Conservation (phyloP, 2,888 invertebrate genomes). For the Serrognathus titanus region DNA sequence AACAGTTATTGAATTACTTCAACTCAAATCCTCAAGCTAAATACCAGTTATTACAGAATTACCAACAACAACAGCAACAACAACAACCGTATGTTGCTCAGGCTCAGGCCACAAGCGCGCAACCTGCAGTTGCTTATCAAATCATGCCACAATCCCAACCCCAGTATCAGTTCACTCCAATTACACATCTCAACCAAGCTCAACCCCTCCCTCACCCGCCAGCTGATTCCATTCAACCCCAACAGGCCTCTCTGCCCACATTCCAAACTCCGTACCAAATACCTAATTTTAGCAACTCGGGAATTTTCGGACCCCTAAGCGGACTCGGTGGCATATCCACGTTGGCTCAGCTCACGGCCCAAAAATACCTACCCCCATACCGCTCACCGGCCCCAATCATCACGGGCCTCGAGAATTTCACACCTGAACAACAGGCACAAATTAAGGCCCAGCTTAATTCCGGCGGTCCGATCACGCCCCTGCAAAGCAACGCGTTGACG, state of each 20-base stretch:
- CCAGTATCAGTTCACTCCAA: conserved; percentile 15
- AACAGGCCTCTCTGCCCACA: not conserved
- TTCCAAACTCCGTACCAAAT: conserved; percentile 11
- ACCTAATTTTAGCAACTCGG: not conserved
- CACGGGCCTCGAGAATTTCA: conserved; percentile 46
- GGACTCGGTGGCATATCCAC: conserved; percentile 31
- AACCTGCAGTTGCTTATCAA: conserved; percentile 15
- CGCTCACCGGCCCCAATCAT: conserved; percentile 41
- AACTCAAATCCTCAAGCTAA: conserved; percentile 40
- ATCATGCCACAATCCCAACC: conserved; percentile 10
- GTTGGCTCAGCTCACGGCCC: conserved; percentile 37
- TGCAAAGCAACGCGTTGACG: conserved; percentile 3
- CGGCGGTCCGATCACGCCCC: conserved; percentile 11
- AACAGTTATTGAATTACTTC: conserved; percentile 42
- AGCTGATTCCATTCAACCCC: not conserved
- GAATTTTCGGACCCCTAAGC: conserved; percentile 11
- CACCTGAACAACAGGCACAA: conserved; percentile 45
- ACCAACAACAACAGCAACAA: conserved; percentile 22
- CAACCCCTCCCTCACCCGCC: conserved; percentile 7
- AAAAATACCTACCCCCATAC: conserved; percentile 24
- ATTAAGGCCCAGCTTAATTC: conserved; percentile 42
- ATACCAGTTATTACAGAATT: conserved; percentile 30
- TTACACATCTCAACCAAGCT: conserved; percentile 5
- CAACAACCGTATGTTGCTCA: conserved; percentile 28
- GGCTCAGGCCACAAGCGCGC: conserved; percentile 16